Conservation (phyloP, 2,113 vertebrate genomes). For the Oreochromis aureus region DNA sequence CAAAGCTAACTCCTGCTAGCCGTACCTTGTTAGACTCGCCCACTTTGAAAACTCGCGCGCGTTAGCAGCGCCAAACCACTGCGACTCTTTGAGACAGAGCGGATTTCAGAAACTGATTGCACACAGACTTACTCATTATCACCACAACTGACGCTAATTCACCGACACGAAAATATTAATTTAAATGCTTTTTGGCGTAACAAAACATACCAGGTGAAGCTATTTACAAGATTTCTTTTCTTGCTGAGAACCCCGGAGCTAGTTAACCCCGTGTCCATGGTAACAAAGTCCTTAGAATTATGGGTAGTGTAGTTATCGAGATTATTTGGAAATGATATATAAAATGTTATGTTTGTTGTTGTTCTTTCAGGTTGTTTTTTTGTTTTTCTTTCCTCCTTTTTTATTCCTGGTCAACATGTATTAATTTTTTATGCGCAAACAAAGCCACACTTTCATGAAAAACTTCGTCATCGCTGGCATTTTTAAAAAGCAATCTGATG, state of each 20-base stretch:
- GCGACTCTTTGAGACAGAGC: not conserved
- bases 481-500: not conserved
- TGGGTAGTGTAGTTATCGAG: constrained; percentile 41
- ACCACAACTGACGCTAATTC: not conserved
- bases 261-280: not conserved
- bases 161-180: accelerated
- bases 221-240: not conserved
- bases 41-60: constrained; percentile 73
- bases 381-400: not conserved
- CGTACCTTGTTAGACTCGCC: constrained; percentile 15
- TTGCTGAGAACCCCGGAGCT: not conserved
- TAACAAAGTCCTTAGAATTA: not conserved
- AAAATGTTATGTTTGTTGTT: not conserved
- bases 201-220: not conserved
- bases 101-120: not conserved
- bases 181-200: accelerated
- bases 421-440: not conserved
- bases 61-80: constrained; percentile 57
- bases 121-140: accelerated
- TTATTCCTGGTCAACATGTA: not conserved
- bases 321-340: not conserved
- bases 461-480: not conserved
- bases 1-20: not conserved
- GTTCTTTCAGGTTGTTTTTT: not conserved
- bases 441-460: not conserved